Conservation (phyloP, 1,140 invertebrate species). For the Helicoverpa armigera region DNA sequence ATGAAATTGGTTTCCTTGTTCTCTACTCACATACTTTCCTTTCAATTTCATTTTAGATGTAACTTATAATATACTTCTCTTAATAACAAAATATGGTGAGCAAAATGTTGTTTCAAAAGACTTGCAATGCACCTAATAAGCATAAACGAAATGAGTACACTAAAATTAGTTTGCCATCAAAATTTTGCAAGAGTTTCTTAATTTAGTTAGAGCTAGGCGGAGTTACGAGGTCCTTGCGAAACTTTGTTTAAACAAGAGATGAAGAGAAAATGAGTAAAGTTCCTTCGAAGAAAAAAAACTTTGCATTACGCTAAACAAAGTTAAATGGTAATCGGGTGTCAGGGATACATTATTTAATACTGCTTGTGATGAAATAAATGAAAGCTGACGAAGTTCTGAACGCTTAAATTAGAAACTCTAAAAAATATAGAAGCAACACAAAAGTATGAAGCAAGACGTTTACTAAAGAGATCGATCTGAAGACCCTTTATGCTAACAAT, state of each 20-base stretch:
- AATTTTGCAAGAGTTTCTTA: slow-evolving; percentile 73
- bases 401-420: not conserved
- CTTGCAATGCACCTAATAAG: slow-evolving; percentile 1
- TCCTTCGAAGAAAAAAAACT: slow-evolving; percentile 73
- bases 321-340: slow-evolving; percentile 74
- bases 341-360: slow-evolving; percentile 51
- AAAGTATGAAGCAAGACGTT: not conserved
- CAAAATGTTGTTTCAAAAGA: not conserved
- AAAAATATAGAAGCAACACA: not conserved
- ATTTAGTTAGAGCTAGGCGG: slow-evolving; percentile 73
- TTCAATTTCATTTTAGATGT: not conserved
- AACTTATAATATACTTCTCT: no score
- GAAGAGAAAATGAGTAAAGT: slow-evolving; percentile 83
- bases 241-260: slow-evolving; percentile 79
- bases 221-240: slow-evolving; percentile 68
- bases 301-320: slow-evolving; percentile 69
- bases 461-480: slow-evolving; percentile 9
- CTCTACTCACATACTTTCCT: not conserved
- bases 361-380: not conserved
- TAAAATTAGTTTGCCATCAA: slow-evolving; percentile 67
- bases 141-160: slow-evolving; percentile 47
- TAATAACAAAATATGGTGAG: not conserved
- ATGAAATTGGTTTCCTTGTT: not conserved
- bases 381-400: not conserved
- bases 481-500: slow-evolving; percentile 17